Evolutionary conservation across 1,140 invertebrate species (phyloP).

Genomic region (Riptortus pedestris): DNA sequence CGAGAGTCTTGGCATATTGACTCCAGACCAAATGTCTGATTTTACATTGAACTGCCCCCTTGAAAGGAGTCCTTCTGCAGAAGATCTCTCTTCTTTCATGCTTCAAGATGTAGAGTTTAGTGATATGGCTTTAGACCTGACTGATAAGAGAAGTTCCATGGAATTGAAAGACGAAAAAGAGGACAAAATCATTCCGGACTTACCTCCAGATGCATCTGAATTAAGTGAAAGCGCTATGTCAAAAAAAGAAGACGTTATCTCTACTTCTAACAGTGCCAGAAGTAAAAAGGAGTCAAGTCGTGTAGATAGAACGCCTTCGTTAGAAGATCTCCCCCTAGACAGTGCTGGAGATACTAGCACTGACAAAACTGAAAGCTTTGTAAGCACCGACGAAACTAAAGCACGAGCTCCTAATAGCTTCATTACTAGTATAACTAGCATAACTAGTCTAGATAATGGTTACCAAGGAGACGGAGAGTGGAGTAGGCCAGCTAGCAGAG

Average conservation of each 20-base stretch:
- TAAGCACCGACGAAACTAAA: no score
- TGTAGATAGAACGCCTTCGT: conserved; percentile 64
- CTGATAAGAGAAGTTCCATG: conserved; percentile 20
- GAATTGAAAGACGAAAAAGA: conserved; percentile 25
- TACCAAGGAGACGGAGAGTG: conserved; percentile 76
- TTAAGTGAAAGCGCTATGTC: conserved; percentile 25
- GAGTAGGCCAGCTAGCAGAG: conserved; percentile 53
- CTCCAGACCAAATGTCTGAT: conserved; percentile 76
- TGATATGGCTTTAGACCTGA: conserved; percentile 5
- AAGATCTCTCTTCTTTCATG: conserved; percentile 26
- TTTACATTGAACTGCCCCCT: conserved; percentile 35
- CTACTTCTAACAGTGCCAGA: conserved; percentile 17
- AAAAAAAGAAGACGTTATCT: conserved; percentile 22
- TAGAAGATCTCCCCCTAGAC: conserved; percentile 69
- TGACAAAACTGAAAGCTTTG: conserved; percentile 35
- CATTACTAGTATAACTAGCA: conserved; percentile 71
- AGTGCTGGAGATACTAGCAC: conserved; percentile 47
- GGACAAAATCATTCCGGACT: neutral
- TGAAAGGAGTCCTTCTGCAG: conserved; percentile 27
- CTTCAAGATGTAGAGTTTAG: conserved; percentile 20
- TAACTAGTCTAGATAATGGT: conserved; percentile 71
- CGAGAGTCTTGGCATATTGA: conserved; percentile 72
- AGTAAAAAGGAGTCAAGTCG: conserved; percentile 27
- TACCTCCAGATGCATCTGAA: conserved; percentile 13
- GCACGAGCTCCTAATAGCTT: conserved; percentile 47